Evolutionary conservation across 2,888 invertebrate genomes (phyloP).

Genomic region (Onchidella celtica): DNA sequence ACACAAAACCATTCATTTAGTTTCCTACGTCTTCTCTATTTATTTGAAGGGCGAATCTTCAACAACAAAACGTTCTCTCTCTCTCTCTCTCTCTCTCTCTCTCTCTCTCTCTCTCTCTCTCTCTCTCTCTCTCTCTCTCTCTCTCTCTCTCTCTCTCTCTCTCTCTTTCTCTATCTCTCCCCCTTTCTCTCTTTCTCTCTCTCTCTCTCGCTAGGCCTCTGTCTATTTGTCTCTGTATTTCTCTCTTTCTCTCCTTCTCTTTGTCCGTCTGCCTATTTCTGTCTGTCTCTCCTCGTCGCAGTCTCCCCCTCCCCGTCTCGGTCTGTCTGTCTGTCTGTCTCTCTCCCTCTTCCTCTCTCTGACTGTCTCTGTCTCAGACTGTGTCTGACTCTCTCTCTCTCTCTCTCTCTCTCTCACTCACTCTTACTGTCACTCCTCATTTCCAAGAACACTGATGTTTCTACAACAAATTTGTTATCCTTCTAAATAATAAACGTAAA

Average conservation of each 20-base stretch:
- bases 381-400: slow-evolving; percentile 29
- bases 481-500: no score
- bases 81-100: neutral
- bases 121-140: neutral
- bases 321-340: slow-evolving; percentile 3
- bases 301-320: neutral
- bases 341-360: slow-evolving; percentile 23
- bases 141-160: neutral
- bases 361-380: slow-evolving; percentile 2
- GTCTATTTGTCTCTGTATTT: neutral
- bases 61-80: no score
- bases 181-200: slow-evolving; percentile 1
- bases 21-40: no score
- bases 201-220: neutral
- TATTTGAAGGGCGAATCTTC: no score
- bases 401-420: slow-evolving; percentile 16
- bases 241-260: neutral
- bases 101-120: neutral
- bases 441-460: neutral
- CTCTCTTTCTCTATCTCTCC: neutral
- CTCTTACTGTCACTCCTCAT: neutral
- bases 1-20: no score
- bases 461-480: no score
- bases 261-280: neutral
- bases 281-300: neutral